Conservation (phyloP, 2,113 vertebrate genomes). For the Aleadryas rufinucha region DNA sequence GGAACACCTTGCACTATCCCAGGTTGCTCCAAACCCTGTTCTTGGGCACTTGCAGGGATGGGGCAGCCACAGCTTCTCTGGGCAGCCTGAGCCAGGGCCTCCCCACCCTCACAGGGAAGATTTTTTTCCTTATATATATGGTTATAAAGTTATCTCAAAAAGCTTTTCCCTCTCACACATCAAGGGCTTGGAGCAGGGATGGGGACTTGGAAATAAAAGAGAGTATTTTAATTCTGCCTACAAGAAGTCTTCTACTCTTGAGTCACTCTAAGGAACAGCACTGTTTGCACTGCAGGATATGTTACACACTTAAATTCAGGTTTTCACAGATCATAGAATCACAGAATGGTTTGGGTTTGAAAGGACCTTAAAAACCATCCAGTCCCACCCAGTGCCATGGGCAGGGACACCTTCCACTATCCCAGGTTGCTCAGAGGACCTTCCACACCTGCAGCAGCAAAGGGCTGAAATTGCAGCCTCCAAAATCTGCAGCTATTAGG, state of each 20-base stretch:
- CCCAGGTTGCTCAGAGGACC: neutral
- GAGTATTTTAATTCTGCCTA: neutral
- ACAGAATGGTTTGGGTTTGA: too few relatives aligned
- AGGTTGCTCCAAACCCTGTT: neutral
- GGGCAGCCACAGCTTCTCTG: neutral
- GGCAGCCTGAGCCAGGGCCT: neutral
- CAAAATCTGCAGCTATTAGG: fast-evolving
- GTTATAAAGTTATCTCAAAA: neutral
- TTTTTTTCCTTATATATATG: too few relatives aligned
- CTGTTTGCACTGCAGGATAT: neutral
- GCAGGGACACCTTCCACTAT: neutral
- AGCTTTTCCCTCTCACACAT: neutral
- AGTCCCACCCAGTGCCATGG: neutral
- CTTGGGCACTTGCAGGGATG: neutral
- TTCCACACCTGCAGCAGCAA: neutral
- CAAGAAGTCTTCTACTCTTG: neutral
- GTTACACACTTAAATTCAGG: neutral
- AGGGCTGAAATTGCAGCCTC: neutral
- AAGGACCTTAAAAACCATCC: neutral
- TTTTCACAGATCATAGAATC: neutral
- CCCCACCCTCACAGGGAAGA: neutral
- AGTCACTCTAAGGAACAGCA: neutral
- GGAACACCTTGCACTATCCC: neutral
- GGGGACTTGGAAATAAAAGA: neutral
- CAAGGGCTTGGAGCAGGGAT: neutral